Evolutionary conservation across 1,140 invertebrate species (phyloP), one percentile per base, ranked within the genome.

Genomic region (Hesperophylax magnus): DNA sequence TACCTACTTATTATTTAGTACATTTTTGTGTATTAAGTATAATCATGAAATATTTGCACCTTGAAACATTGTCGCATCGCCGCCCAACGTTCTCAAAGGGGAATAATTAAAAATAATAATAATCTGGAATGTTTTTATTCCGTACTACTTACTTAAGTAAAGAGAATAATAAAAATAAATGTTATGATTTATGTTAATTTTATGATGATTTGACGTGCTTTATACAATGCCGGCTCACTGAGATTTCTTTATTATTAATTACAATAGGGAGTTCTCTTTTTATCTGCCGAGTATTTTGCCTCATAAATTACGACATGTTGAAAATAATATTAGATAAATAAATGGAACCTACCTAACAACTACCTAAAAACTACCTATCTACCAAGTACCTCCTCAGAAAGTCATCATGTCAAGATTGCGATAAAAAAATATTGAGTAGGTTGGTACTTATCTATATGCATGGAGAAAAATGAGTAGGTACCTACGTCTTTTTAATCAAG

Each of bases 181-280:
- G 11, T 4, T 31, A 52, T 52, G 39, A 71, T 52, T 47, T 71
- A 71, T 71, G 11, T 52, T 71, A 52, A 71, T 67, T 67, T 67
- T 67, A 67, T 67, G 22, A 71, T 20, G 67, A 71, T 71, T n/a
- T 71, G 67, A 71, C 67, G 3, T 11, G 67, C 67, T 71, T 71
- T 71, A 71, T 71, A 71, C 31, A 52, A 20, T 71, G 67, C 67
- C 67, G 67, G 24, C 67, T 17, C 24, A 22, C 18, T 9, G 34
- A 71, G 67, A 71, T 71, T 71, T 69, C 31, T 69, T 69, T 69
- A 69, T 69, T 69, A 69, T 69, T 71, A 52, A 52, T 71, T 71
- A 22, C 53, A 24, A 58, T 58, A 18, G 1, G 20, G 15, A 20
- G 5, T 20, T n/a, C 20, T 71, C 67, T 71, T 71, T 71, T 71